Conservation (phyloP, 2,797 vertebrate species). For the Halcyon badia region DNA sequence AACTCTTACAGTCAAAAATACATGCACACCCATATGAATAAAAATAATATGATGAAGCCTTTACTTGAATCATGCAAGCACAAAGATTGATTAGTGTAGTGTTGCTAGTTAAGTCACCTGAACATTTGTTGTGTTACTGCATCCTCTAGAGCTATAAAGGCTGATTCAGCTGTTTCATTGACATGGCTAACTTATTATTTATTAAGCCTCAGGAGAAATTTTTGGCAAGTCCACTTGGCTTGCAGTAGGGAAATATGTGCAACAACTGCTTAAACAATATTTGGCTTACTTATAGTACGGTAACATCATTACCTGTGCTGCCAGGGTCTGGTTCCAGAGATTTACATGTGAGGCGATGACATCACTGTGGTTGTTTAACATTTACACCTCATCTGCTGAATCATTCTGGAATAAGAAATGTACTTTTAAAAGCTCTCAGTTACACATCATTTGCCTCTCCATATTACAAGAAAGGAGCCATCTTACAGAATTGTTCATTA, state of each 20-base stretch:
- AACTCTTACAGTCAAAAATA: background rate
- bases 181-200: background rate
- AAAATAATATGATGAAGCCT: background rate
- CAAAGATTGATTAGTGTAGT: background rate
- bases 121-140: background rate
- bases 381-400: slow-evolving; percentile 59
- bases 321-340: slow-evolving; percentile 4
- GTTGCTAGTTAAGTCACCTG: background rate
- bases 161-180: background rate
- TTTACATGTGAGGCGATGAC: background rate
- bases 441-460: background rate
- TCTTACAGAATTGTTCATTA: background rate
- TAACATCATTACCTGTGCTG: background rate
- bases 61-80: background rate
- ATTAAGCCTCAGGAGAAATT: background rate
- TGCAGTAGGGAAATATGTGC: background rate
- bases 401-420: slow-evolving; percentile 7
- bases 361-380: background rate
- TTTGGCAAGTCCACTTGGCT: slow-evolving; percentile 28
- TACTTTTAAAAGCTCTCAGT: background rate
- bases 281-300: background rate
- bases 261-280: background rate
- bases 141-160: background rate
- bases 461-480: background rate
- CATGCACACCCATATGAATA: background rate